phyloP scores from a whole-genome alignment of 2,888 invertebrate genomes.

The Cryptosula pallasiana region DNA sequence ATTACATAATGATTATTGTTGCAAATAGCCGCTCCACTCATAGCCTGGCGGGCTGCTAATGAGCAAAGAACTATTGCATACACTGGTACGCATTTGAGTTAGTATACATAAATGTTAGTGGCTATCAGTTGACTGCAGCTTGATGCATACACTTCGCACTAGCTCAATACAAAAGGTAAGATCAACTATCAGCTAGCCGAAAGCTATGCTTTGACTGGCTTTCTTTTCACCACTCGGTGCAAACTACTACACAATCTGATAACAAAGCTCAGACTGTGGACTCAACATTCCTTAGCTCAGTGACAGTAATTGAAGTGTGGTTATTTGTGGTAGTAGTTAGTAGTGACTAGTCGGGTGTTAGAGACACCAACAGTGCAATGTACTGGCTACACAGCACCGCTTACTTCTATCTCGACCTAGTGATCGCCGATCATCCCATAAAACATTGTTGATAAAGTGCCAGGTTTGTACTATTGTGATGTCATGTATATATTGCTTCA shows the following conservation, averaged over 20 bases:
- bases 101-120: background rate
- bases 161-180: background rate
- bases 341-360: too few relatives aligned
- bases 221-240: background rate
- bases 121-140: background rate
- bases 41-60: background rate
- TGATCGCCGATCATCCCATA: too few relatives aligned
- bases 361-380: too few relatives aligned
- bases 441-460: too few relatives aligned
- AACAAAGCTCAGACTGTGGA: background rate
- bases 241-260: background rate
- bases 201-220: background rate
- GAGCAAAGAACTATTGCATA: too few relatives aligned
- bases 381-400: too few relatives aligned
- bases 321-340: too few relatives aligned
- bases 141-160: too few relatives aligned
- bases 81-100: background rate
- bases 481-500: too few relatives aligned
- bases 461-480: too few relatives aligned
- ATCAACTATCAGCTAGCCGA: background rate
- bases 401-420: too few relatives aligned
- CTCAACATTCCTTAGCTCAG: background rate
- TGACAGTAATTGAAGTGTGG: background rate
- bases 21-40: background rate
- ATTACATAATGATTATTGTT: background rate